phyloP scores from a whole-genome alignment of 2,888 invertebrate genomes.

The Saturnia pavonia region DNA sequence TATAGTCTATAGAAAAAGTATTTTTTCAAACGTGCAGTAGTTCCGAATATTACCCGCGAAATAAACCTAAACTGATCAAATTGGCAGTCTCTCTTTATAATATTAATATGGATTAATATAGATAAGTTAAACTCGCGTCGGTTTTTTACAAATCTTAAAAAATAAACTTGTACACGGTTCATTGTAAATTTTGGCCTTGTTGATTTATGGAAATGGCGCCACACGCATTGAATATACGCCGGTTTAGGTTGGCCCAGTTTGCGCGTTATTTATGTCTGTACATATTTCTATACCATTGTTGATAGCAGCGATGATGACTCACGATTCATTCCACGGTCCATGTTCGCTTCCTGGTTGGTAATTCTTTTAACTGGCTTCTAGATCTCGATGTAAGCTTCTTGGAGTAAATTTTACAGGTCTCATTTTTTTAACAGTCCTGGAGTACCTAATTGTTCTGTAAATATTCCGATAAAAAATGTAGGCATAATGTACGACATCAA shows the following conservation, averaged over 20 bases:
- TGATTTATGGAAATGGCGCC: conserved; percentile 29
- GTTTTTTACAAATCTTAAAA: no score
- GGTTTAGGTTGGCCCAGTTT: conserved; percentile 49
- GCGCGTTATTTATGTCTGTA: conserved; percentile 31
- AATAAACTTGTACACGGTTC: neutral
- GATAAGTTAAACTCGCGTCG: neutral
- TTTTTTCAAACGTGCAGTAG: no score
- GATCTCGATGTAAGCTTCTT: neutral
- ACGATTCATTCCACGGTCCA: conserved; percentile 4
- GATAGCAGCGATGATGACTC: conserved; percentile 17
- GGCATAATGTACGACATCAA: no score
- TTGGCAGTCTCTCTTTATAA: no score
- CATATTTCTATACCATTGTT: conserved; percentile 21
- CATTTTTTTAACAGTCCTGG: neutral
- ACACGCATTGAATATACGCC: conserved; percentile 49
- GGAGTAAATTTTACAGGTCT: neutral
- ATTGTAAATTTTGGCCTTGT: conserved; percentile 17
- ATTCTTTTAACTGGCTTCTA: neutral
- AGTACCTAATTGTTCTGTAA: neutral
- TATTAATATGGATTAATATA: no score
- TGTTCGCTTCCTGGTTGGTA: conserved; percentile 15
- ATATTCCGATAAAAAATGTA: neutral
- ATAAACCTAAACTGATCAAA: no score
- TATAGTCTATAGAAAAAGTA: no score
- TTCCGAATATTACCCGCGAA: no score